phyloP scores from a whole-genome alignment of 2,797 vertebrate genomes.

The Microchirus variegatus region DNA sequence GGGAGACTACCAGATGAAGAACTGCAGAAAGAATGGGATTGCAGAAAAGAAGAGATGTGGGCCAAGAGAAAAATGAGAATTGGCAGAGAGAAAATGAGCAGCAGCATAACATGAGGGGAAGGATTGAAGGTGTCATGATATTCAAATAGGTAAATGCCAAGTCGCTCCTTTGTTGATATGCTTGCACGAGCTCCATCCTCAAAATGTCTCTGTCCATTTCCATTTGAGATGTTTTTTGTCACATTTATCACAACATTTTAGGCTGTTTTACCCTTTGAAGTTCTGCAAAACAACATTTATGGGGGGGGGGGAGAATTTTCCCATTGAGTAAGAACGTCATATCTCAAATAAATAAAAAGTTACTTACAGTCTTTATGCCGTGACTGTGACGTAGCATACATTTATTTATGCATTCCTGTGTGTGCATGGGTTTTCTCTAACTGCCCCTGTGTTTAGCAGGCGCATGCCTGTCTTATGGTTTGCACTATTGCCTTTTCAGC shows the following conservation, averaged over 20 bases:
- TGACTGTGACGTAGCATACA: no score
- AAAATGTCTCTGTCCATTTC: slow-evolving; percentile 2
- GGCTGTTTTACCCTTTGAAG: no score
- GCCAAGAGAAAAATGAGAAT: slow-evolving; percentile 26
- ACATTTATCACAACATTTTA: slow-evolving; percentile 9
- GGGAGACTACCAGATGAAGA: slow-evolving; percentile 24
- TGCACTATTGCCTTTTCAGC: no score
- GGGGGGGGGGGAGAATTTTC: no score
- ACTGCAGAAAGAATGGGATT: slow-evolving; percentile 31
- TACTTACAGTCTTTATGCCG: no score
- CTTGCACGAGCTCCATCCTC: slow-evolving; percentile 22
- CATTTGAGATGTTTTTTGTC: slow-evolving; percentile 7
- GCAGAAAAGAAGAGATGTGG: slow-evolving; percentile 21
- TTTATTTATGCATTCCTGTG: no score
- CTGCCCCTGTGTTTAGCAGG: no score
- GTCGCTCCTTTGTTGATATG: slow-evolving; percentile 23
- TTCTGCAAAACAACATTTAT: no score
- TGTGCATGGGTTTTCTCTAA: no score
- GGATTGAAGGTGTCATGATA: slow-evolving; percentile 32
- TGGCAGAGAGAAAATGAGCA: slow-evolving; percentile 23
- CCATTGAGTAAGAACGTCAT: no score
- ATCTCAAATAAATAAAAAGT: no score
- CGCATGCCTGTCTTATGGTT: no score
- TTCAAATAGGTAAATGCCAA: slow-evolving; percentile 51
- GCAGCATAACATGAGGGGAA: slow-evolving; percentile 23